Evolutionary conservation across 2,888 invertebrate genomes (phyloP).

Genomic region (Clitarchus hookeri): DNA sequence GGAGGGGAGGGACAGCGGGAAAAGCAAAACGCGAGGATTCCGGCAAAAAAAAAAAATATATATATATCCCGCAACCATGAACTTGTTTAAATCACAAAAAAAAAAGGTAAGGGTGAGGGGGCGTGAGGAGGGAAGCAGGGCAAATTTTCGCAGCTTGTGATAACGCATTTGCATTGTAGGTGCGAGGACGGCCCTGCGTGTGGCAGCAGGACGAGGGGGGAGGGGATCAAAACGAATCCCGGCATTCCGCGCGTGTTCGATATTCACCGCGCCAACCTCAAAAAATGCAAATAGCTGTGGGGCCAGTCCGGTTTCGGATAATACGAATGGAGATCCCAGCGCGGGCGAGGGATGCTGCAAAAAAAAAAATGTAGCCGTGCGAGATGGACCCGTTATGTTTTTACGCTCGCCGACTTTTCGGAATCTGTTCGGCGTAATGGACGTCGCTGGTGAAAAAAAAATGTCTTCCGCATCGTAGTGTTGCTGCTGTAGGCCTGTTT

Average conservation of each 20-base stretch:
- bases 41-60: neutral
- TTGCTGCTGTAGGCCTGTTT: too few species aligned
- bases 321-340: neutral
- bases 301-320: neutral
- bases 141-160: neutral
- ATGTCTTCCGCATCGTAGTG: too few species aligned
- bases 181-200: neutral
- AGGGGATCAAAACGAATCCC: neutral
- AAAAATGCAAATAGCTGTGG: neutral
- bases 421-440: too few species aligned
- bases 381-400: too few species aligned
- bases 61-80: neutral
- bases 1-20: neutral
- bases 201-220: neutral
- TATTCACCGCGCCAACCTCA: slow-evolving; percentile 3
- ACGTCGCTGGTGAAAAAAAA: too few species aligned
- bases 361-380: too few species aligned
- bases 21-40: neutral
- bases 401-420: too few species aligned
- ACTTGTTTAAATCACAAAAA: neutral
- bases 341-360: neutral
- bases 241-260: neutral
- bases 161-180: slow-evolving; percentile 14
- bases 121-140: neutral
- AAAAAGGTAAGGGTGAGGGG: neutral